Evolutionary conservation across 2,797 vertebrate genomes (phyloP).

Genomic region (Kryptolebias ocellatus): DNA sequence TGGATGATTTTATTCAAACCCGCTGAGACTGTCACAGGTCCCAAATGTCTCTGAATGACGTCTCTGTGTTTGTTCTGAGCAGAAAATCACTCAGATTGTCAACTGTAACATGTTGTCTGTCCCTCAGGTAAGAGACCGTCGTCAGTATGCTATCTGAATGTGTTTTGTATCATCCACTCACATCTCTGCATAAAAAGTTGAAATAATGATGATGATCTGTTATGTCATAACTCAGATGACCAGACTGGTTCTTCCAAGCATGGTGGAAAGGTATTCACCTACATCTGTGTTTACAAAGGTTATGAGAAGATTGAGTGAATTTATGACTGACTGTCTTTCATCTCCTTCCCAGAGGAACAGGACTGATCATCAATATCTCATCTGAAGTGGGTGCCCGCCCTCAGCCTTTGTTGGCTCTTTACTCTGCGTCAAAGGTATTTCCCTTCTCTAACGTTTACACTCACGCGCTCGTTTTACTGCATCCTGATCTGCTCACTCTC

Average conservation of each 20-base stretch:
- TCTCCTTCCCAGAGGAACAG: slow-evolving; percentile 72
- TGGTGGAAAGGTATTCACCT: slow-evolving; percentile 82
- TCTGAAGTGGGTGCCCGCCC: slow-evolving; percentile 71
- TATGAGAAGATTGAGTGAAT: not conserved
- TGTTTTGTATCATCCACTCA: not conserved
- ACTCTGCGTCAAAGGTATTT: slow-evolving; percentile 83
- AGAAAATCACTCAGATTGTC: slow-evolving; percentile 79
- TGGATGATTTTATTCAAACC: not conserved
- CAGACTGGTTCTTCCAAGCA: slow-evolving; percentile 81
- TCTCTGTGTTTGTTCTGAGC: slow-evolving; percentile 32
- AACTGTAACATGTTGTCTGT: slow-evolving; percentile 84
- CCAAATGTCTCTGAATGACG: not conserved
- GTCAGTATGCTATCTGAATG: not conserved
- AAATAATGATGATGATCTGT: slow-evolving; percentile 1
- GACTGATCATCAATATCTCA: slow-evolving; percentile 85
- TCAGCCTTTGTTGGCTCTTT: slow-evolving; percentile 76
- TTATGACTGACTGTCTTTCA: slow-evolving; percentile 12
- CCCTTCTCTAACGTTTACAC: not conserved
- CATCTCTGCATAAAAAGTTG: not conserved
- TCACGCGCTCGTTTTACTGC: not conserved
- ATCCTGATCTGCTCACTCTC: not conserved
- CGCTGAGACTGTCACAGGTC: not conserved
- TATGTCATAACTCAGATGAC: slow-evolving; percentile 77
- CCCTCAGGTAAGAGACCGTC: slow-evolving; percentile 70
- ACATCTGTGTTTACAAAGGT: not conserved